These are phyloP conservation scores for Delia radicum DNA, from an alignment of 1,140 invertebrate genomes.

Conservation along the genomic window DNA sequence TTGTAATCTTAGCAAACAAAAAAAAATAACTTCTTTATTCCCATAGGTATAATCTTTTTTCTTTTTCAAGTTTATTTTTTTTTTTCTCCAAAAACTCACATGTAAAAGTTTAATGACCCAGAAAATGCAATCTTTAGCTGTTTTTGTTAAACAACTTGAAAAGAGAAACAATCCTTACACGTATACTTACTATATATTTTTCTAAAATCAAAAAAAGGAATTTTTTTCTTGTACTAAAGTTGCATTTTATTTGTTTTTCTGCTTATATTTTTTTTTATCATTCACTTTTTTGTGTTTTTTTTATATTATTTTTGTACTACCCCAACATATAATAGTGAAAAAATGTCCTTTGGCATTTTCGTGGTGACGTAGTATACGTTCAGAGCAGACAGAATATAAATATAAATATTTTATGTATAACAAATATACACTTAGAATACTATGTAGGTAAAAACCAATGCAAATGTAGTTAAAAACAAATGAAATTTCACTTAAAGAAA, in stretches of 20 bases:
- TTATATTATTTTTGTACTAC: not conserved
- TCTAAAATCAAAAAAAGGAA: no score
- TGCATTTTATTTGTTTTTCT: not conserved
- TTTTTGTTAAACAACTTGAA: no score
- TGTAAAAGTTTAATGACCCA: conserved; percentile 4
- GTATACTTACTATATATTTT: no score
- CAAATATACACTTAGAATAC: not conserved
- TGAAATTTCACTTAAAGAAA: no score
- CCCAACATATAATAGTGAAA: conserved; percentile 7
- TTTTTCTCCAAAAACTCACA: no score
- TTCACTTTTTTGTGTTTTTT: not conserved
- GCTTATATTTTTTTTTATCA: no score
- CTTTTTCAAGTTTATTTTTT: no score
- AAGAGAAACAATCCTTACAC: no score
- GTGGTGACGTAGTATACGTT: not conserved
- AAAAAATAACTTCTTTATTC: no score
- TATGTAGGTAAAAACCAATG: not conserved
- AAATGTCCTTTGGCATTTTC: not conserved
- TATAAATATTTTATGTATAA: not conserved
- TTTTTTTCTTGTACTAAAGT: not conserved
- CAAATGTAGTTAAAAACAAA: no score
- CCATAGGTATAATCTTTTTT: no score
- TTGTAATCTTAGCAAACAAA: no score
- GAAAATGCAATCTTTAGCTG: conserved; percentile 1
- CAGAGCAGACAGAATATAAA: not conserved